Evolutionary conservation across 2,888 invertebrate genomes (phyloP).

Genomic region (Antitype chi): DNA sequence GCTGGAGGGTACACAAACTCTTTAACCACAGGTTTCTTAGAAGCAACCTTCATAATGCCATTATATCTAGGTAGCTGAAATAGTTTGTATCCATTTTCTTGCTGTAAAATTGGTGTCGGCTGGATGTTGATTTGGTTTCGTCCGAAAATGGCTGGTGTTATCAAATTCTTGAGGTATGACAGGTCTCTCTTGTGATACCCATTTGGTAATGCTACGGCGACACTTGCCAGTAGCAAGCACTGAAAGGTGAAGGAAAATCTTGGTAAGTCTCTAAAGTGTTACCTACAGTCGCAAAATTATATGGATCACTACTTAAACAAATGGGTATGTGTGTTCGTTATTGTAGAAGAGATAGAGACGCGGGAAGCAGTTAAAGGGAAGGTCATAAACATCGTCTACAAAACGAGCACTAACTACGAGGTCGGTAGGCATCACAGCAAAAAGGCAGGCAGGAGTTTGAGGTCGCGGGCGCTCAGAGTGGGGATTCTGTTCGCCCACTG

Average conservation of each 20-base stretch:
- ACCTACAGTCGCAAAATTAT: background rate
- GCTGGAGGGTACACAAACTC: constrained; percentile 53
- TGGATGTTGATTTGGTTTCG: constrained; percentile 38
- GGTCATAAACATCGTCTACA: background rate
- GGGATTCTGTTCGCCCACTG: too few species aligned
- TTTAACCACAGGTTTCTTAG: constrained; percentile 12
- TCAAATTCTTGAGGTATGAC: constrained; percentile 64
- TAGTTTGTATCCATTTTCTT: constrained; percentile 59
- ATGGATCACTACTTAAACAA: background rate
- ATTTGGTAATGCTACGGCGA: constrained; percentile 63
- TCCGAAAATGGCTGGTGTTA: constrained; percentile 65
- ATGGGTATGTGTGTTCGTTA: background rate
- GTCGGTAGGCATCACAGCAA: too few species aligned
- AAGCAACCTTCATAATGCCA: constrained; percentile 64
- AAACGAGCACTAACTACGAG: background rate
- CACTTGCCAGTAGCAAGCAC: constrained; percentile 71
- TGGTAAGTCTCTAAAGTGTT: background rate
- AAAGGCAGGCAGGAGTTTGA: too few species aligned
- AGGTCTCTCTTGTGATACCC: constrained; percentile 68
- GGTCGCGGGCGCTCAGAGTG: too few species aligned
- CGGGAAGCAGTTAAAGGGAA: too few species aligned
- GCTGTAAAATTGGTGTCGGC: constrained; percentile 21
- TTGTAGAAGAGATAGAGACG: background rate
- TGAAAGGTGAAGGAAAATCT: constrained; percentile 63
- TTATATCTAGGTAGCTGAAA: constrained; percentile 70